Conservation (phyloP, 2,113 vertebrate genomes). For the Varanus salvator region DNA sequence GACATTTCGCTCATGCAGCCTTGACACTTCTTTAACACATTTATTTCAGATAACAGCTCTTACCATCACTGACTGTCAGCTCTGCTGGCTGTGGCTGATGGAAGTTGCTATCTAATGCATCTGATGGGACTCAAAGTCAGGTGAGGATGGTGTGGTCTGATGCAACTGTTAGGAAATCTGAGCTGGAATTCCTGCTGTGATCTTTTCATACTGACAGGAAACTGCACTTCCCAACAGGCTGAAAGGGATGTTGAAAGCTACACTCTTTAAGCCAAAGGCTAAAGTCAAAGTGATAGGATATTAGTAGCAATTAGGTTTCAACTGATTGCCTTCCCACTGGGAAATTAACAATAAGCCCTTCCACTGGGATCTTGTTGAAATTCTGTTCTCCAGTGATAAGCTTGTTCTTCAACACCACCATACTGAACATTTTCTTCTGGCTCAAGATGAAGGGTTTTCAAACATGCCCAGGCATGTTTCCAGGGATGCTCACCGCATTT, state of each 20-base stretch:
- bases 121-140: neutral
- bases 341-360: conserved; percentile 53
- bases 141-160: neutral
- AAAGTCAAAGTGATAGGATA: conserved; percentile 48
- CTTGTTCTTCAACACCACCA: neutral
- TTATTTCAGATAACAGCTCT: neutral
- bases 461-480: neutral
- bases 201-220: neutral
- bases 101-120: neutral
- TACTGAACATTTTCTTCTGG: neutral
- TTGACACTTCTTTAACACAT: neutral
- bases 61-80: neutral
- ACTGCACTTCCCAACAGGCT: conserved; percentile 4
- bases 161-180: neutral
- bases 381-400: conserved; percentile 34
- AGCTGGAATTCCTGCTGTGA: neutral
- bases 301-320: conserved; percentile 54
- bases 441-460: neutral
- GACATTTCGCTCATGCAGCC: no score
- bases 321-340: conserved; percentile 38
- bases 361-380: conserved; percentile 36
- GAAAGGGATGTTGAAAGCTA: neutral
- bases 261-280: conserved; percentile 16
- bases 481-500: neutral
- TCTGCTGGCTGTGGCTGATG: neutral